phyloP scores from a whole-genome alignment of 2,888 invertebrate species.

The Tenthredo notha region DNA sequence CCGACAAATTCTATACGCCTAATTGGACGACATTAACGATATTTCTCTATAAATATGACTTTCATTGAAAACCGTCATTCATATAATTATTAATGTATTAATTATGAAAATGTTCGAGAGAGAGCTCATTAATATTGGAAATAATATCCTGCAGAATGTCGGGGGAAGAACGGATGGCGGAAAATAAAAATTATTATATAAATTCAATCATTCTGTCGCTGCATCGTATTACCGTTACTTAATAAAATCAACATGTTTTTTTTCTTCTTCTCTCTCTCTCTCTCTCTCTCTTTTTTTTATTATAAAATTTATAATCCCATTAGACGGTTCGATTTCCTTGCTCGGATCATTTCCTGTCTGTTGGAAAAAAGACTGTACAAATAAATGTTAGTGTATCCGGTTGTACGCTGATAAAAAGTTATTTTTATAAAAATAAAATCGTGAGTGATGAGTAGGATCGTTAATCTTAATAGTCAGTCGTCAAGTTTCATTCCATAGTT shows the following conservation, averaged over 20 bases:
- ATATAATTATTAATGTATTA: neutral
- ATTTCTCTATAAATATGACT: neutral
- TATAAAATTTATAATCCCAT: constrained; percentile 64
- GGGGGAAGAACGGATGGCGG: neutral
- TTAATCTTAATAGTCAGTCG: neutral
- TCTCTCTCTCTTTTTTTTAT: constrained; percentile 55
- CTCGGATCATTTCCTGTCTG: constrained; percentile 68
- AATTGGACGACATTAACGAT: neutral
- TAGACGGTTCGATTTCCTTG: constrained; percentile 68
- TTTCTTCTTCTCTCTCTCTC: too few relatives aligned
- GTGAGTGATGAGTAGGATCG: neutral
- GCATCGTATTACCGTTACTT: neutral
- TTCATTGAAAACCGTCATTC: neutral
- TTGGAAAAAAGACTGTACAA: constrained; percentile 48
- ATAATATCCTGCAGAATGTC: neutral
- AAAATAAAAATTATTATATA: neutral
- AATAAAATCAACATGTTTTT: neutral
- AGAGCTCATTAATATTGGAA: neutral
- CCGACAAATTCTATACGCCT: constrained; percentile 1
- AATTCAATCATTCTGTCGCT: constrained; percentile 15
- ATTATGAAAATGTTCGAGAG: neutral
- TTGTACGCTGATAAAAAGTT: neutral
- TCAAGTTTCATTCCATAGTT: neutral
- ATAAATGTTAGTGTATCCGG: neutral
- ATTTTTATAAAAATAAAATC: neutral